Evolutionary conservation across 2,888 invertebrate species (phyloP).

Genomic region (Watsonalla binaria): DNA sequence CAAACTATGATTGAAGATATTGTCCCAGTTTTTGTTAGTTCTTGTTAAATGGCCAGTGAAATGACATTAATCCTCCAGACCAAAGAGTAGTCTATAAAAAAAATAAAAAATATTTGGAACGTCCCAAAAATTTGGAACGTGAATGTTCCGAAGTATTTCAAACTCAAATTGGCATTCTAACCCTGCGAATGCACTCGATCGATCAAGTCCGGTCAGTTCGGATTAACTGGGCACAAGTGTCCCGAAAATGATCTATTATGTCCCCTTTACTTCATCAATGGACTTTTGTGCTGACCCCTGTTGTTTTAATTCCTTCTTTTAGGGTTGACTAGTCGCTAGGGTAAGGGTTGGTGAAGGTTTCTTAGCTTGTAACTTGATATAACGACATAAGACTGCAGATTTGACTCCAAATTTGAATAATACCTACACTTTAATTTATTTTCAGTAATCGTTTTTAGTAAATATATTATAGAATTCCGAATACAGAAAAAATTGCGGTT

Average conservation of each 20-base stretch:
- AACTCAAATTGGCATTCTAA: slow-evolving; percentile 50
- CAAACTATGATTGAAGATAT: neutral
- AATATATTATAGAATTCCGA: no score
- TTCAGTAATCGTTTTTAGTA: no score
- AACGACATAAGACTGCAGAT: no score
- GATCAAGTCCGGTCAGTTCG: slow-evolving; percentile 45
- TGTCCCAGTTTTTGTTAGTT: neutral
- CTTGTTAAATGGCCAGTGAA: neutral
- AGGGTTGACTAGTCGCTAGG: slow-evolving; percentile 50
- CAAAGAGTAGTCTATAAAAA: neutral
- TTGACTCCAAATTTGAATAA: no score
- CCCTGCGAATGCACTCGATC: slow-evolving; percentile 26
- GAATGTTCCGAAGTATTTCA: neutral
- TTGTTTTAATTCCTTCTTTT: slow-evolving; percentile 70
- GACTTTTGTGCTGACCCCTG: slow-evolving; percentile 65
- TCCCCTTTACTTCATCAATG: slow-evolving; percentile 74
- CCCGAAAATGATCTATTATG: slow-evolving; percentile 75
- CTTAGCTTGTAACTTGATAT: neutral
- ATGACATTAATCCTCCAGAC: no score
- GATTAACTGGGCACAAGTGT: slow-evolving; percentile 69
- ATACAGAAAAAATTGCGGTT: no score
- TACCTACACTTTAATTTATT: no score
- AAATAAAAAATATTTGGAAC: neutral
- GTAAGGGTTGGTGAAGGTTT: slow-evolving; percentile 13
- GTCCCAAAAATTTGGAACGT: neutral